These are phyloP conservation scores for Drosophila carrolli DNA, from an alignment of 1,140 invertebrate genomes.

Conservation along the genomic window DNA sequence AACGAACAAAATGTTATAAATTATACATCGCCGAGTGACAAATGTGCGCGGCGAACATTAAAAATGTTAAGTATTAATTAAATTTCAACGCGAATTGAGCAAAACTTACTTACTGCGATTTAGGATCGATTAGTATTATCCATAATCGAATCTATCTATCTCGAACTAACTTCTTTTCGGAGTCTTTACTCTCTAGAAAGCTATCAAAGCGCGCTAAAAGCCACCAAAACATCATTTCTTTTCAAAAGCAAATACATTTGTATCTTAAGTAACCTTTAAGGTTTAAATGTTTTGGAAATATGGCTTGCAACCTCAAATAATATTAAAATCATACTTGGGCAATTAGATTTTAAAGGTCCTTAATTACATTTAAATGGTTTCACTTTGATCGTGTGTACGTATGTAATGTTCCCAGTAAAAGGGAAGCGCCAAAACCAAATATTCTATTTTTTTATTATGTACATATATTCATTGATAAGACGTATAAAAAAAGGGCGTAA, in stretches of 20 bases:
- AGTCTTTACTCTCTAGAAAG: too few relatives aligned
- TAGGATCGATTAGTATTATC: background rate
- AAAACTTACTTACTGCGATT: slow-evolving; percentile 12
- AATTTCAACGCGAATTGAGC: slow-evolving; percentile 21
- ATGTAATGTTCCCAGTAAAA: background rate
- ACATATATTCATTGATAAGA: slow-evolving; percentile 9
- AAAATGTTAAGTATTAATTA: slow-evolving; percentile 50
- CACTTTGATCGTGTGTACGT: background rate
- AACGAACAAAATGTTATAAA: slow-evolving; percentile 63
- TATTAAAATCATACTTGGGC: too few relatives aligned
- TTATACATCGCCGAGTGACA: slow-evolving; percentile 53
- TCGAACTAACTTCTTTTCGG: too few relatives aligned
- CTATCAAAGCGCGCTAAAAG: too few relatives aligned
- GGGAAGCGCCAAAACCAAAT: slow-evolving; percentile 9
- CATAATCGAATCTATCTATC: background rate
- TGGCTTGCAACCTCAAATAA: too few relatives aligned
- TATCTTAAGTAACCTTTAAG: too few relatives aligned
- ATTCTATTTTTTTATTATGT: slow-evolving; percentile 4
- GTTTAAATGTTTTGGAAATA: too few relatives aligned
- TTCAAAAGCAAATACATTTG: too few relatives aligned
- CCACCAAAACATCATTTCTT: too few relatives aligned
- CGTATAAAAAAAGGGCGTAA: slow-evolving; percentile 23
- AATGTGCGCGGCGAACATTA: slow-evolving; percentile 41
- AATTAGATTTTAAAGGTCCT: too few relatives aligned
- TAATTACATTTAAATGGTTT: background rate